Percentiles rank a stretch among this genome's conserved stretches.
These are phyloP conservation scores for Cephalopterus ornatus DNA, from an alignment of 2,113 vertebrate species.

Conservation along the genomic window DNA sequence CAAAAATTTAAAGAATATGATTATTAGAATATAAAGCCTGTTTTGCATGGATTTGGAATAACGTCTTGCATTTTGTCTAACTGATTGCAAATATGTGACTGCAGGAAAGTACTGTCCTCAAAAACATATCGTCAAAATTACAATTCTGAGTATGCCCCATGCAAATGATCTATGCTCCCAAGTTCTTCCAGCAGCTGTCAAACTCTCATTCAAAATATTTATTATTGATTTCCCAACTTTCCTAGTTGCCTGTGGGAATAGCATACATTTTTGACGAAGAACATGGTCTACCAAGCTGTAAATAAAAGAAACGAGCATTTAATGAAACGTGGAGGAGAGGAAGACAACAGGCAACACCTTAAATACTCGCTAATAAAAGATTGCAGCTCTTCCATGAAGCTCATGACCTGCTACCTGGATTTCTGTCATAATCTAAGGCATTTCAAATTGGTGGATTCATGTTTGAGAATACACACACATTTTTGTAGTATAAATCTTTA, in stretches of 20 bases:
- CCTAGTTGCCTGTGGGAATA: not conserved
- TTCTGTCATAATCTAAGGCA: not conserved
- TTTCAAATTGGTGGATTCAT: not conserved
- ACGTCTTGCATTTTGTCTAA: not conserved
- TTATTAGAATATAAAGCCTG: not conserved
- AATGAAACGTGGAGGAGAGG: not conserved
- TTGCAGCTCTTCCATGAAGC: not conserved
- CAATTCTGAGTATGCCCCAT: not conserved
- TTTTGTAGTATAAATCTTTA: not conserved
- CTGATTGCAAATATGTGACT: not conserved
- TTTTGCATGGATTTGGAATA: not conserved
- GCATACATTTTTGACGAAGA: not conserved
- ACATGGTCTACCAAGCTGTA: not conserved
- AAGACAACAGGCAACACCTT: not conserved
- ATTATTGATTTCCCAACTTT: not conserved
- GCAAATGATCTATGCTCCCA: not conserved
- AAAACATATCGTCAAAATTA: not conserved
- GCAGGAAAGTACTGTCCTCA: not conserved
- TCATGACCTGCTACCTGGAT: not conserved
- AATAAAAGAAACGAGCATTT: not conserved
- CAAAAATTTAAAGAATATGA: not conserved
- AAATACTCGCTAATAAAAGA: not conserved
- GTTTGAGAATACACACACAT: not conserved
- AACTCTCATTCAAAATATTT: not conserved
- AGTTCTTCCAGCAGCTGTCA: not conserved